Conservation (phyloP, 2,113 vertebrate species). For the Struthidea cinerea region DNA sequence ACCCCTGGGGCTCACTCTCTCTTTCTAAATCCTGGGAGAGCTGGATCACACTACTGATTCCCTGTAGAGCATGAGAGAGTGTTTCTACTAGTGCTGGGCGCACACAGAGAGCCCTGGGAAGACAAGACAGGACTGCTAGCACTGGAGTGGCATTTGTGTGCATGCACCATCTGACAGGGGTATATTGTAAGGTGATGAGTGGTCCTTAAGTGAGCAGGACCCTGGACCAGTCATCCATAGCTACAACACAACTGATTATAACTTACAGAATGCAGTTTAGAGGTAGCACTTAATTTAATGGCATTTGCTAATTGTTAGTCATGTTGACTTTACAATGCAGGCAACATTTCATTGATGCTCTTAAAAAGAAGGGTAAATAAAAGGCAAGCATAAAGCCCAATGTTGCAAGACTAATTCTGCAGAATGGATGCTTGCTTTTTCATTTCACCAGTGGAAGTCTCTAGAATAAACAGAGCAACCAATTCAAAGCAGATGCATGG, state of each 20-base stretch:
- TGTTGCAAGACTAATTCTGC: not conserved
- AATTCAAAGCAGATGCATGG: conserved; percentile 60
- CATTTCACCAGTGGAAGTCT: conserved; percentile 13
- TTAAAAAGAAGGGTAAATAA: not conserved
- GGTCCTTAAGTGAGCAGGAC: not conserved
- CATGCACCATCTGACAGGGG: not conserved
- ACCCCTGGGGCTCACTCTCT: not conserved
- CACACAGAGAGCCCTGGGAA: not conserved
- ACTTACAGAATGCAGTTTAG: not conserved
- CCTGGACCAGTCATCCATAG: not conserved
- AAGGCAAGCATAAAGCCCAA: not conserved
- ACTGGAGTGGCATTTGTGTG: not conserved
- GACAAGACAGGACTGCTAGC: not conserved
- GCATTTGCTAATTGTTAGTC: not conserved
- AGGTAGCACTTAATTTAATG: not conserved
- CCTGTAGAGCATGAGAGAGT: accelerated
- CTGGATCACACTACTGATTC: not conserved
- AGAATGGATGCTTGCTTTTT: not conserved
- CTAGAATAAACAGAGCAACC: conserved; percentile 46
- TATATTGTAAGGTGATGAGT: not conserved
- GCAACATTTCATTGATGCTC: not conserved
- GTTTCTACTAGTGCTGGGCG: not conserved
- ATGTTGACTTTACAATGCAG: not conserved
- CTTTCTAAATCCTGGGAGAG: not conserved
- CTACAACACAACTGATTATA: not conserved